Conservation (phyloP, 2,888 invertebrate genomes). For the Leptothorax acervorum region DNA sequence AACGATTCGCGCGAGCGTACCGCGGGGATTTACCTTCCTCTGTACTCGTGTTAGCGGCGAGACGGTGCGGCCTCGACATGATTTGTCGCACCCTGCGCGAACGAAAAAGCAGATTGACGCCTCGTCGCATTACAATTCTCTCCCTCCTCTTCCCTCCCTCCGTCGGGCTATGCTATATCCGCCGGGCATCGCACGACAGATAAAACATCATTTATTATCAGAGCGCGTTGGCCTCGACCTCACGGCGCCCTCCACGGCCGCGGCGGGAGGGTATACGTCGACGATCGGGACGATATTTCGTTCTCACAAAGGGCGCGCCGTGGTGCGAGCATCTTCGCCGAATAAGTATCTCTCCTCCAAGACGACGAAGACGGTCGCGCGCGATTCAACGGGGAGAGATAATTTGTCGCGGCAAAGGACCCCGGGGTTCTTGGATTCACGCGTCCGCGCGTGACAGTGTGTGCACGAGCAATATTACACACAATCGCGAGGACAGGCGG, state of each 20-base stretch:
- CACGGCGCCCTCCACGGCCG: neutral
- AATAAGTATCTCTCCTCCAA: neutral
- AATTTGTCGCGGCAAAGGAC: neutral
- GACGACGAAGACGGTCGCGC: conserved; percentile 24
- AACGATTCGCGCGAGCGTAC: neutral
- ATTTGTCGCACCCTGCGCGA: conserved; percentile 68
- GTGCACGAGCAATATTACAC: conserved; percentile 44
- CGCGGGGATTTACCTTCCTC: conserved; percentile 59
- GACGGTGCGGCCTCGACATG: conserved; percentile 32
- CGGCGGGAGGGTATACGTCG: neutral
- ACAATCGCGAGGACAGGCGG: conserved; percentile 29
- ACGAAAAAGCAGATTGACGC: conserved; percentile 67
- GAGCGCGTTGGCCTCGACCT: conserved; percentile 43
- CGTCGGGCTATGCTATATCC: conserved; percentile 37
- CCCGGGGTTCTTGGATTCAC: neutral
- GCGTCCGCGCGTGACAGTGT: conserved; percentile 41
- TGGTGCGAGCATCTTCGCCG: neutral
- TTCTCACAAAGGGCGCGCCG: conserved; percentile 19
- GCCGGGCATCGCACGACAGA: conserved; percentile 47
- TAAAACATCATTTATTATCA: conserved; percentile 54
- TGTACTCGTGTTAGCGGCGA: conserved; percentile 5
- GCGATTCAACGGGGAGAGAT: neutral
- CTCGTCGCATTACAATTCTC: conserved; percentile 53
- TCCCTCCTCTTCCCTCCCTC: conserved; percentile 29
- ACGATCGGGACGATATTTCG: conserved; percentile 4